Evolutionary conservation across 2,797 vertebrate species (phyloP), one percentile per base, ranked within the genome.

Genomic region (Periparus ater): DNA sequence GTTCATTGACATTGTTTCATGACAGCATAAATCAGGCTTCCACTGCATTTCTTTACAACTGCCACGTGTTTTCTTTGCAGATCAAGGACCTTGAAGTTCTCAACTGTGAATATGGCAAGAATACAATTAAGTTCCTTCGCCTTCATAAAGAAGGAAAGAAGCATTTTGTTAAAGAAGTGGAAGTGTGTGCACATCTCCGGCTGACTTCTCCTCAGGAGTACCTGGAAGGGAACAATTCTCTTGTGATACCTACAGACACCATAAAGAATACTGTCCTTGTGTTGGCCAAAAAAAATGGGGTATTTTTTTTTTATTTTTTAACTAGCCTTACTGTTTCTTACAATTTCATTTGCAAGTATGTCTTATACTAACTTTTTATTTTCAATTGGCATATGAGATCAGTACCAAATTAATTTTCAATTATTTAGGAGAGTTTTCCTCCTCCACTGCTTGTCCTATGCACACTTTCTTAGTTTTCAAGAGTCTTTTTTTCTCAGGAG

Each of bases 181-280:
- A 97, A 77, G 98, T 98, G 27, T 98, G 99, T 7, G 98, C 99
- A 3, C 97, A 99, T 93, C 97, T 99, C 89, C 99, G 98, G 3
- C 98, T 99, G 92, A 98, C 97, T 62, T 97, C 98, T 34, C 97
- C 96, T 92, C 99, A 98, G 48, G 99, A 99, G 95, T 99, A 99
- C 86, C 76, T 99, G 23, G 65, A 74, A 0, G 99, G 98, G 85
- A 98, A 99, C 96, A 99, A 99, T 93, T 98, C 98, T 3, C 98
- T 98, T 88, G 98, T 99, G 96, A 99, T 99, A 95, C 99, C 99
- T 50, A 99, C 99, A 3, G 99, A 99, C 97, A 99, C 99, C 73
- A 98, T 99, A 61, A 99, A 99, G 97, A 99, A 99, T 97, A 99
- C 98, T 2, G 98, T 99, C 81, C 98, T 99, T 1, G 98, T 98